These are phyloP conservation scores for Nesogale talazaci DNA, from an alignment of 2,113 vertebrate species.

Conservation along the genomic window DNA sequence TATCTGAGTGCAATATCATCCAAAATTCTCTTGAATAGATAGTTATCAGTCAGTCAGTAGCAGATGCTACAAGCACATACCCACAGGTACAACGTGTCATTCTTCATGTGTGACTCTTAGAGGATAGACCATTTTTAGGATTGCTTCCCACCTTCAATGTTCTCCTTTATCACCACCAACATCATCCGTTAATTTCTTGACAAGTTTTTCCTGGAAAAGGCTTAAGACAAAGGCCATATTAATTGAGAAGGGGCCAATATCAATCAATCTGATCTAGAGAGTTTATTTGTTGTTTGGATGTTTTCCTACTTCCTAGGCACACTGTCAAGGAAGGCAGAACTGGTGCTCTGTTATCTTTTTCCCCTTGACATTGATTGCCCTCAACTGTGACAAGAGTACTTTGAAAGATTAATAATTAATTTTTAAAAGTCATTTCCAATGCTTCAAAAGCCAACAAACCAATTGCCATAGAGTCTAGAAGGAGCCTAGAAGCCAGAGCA, in stretches of 20 bases:
- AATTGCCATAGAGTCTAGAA: not conserved
- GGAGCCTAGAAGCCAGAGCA: not conserved
- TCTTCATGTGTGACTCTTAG: not conserved
- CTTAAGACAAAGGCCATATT: slow-evolving; percentile 51
- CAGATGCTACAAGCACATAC: not conserved
- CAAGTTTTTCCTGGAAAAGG: not conserved
- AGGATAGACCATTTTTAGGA: not conserved
- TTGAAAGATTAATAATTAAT: slow-evolving; percentile 80
- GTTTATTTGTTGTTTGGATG: no score
- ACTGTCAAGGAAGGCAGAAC: not conserved
- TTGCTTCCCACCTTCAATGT: not conserved
- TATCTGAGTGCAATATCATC: not conserved
- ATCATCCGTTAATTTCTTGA: slow-evolving; percentile 19
- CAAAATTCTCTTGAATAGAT: not conserved
- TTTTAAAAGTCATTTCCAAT: slow-evolving; percentile 69
- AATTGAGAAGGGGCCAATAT: not conserved
- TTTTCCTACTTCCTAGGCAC: slow-evolving; percentile 10
- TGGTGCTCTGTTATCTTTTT: slow-evolving; percentile 63
- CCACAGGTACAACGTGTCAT: not conserved
- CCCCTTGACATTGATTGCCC: slow-evolving; percentile 50
- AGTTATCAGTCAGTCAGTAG: not conserved
- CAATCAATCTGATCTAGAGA: not conserved
- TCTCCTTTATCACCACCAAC: slow-evolving; percentile 16
- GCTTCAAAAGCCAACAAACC: slow-evolving; percentile 54
- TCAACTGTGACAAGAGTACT: slow-evolving; percentile 63